Base-by-base conservation (phyloP, 2,113 vertebrate genomes). In the Clarias gariepinus region DNA sequence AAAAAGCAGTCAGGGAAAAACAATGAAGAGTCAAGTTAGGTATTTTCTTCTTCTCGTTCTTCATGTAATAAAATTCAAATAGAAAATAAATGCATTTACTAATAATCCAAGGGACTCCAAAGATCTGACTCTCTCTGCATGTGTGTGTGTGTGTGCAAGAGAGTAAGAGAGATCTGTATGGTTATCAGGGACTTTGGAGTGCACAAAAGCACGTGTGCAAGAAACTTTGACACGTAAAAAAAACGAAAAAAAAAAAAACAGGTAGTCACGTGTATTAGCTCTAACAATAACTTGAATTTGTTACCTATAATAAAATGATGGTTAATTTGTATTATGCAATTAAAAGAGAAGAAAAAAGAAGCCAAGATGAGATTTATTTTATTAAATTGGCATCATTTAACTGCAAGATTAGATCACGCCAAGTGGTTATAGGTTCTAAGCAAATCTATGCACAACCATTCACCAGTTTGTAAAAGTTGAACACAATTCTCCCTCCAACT, bases 171-270 rank as follows among this genome's bases (percentile, higher is more conserved):
- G n/a, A 21, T 47, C 47, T 30, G 7, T 53, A 60, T 13, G 63
- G 23, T 6, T 23, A 30, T 21, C 77, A 33, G 83, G 86, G 84
- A 89, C 83, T 90, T 90, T 87, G 80, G 68, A 89, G 19, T 18
- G 10, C 18, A 16, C 21, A 30, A 63, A 87, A 68, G 8, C 69
- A 83, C n/a, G 58, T 82, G 58, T 63, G 33, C 28, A 79, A 7
- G 15, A 78, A 74, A 68, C 36, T 89, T 86, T 87, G 69, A 66
- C 57, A 73, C 61, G n/a, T 58, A 2, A 6, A 74, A 63, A 58
- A 28, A 81, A 69, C 12, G 13, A 21, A 52, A 30, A n/a, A 74
- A 16, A 66, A 36, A 57, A 55, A 11, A 78, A 33, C 47, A 5
- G 25, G 30, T 12, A 53, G 63, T n/a, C n/a, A n/a, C n/a, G n/a